Base-by-base conservation (phyloP, 2,113 vertebrate species). In the Paraplagusia blochii region DNA sequence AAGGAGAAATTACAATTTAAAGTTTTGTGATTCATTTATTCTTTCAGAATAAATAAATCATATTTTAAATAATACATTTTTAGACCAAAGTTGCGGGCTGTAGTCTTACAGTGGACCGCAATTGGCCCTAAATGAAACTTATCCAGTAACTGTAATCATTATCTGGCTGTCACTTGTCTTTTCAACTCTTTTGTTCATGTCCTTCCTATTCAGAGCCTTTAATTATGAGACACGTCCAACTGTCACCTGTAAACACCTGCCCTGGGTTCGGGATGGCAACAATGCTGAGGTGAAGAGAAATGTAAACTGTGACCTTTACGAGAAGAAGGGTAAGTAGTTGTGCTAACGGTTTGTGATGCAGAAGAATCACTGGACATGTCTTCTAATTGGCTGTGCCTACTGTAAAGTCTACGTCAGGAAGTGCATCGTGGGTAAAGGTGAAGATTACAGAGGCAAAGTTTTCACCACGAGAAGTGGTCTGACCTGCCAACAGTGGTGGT, bases 401-500 rank as follows among this genome's bases (percentile, higher is more conserved):
- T 39, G 11, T 63, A 18, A 76, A 99, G 97, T 92, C 53, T 99
- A 96, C 44, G 83, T 97, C 6, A 91, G 90, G 36, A 85, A 93
- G 56, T 99, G 97, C 86, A 91, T 96, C 0, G 77, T 92, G 86
- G 91, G 86, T 2, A 77, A 91, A 8, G 96, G 97, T 22, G 77
- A 86, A 48, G 66, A 88, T 66, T 99, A 98, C 83, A 73, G 95
- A 0, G 94, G 97, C 56, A 94, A 88, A 0, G 88, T 84, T 42
- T 91, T 90, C 44, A 82, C 16, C 0, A 98, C 97, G 0, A 82
- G 63, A 42, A 90, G 82, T 1, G 92, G 92, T 1, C 85, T 92
- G 75, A 90, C 55, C 54, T 99, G 97, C 72, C 97, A 99, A 55
- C 90, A 77, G 18, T 99, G 97, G 97, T 92, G 81, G 71, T 90